Percentiles rank a stretch among this genome's conserved stretches.
Evolutionary conservation across 2,113 vertebrate species (phyloP).

Genomic region (Cavia porcellus): DNA sequence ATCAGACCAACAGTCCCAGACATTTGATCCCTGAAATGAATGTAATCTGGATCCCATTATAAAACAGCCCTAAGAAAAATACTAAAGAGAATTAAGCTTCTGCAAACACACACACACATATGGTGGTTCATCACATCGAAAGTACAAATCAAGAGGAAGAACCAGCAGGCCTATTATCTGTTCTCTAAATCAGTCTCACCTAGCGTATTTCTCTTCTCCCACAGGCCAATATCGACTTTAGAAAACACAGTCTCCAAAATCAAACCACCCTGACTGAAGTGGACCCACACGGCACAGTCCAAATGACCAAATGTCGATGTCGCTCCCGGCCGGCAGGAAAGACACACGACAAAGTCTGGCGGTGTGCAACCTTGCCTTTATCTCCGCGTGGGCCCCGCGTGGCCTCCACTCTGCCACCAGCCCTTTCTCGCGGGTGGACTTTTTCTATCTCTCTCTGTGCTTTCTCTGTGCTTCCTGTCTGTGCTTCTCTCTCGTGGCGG

Average conservation of each 20-base stretch:
- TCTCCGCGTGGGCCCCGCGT: too few relatives aligned
- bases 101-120: not conserved
- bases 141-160: slow-evolving; percentile 29
- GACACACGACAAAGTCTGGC: too few relatives aligned
- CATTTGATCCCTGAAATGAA: not conserved
- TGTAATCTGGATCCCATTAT: not conserved
- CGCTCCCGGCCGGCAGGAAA: too few relatives aligned
- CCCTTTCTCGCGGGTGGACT: too few relatives aligned
- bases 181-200: not conserved
- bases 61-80: not conserved
- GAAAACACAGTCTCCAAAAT: slow-evolving; percentile 45
- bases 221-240: not conserved
- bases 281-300: not conserved
- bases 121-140: not conserved
- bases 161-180: not conserved
- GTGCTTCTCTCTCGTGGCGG: too few relatives aligned
- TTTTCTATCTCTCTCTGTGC: too few relatives aligned
- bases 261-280: not conserved
- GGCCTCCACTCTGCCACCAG: too few relatives aligned
- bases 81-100: not conserved
- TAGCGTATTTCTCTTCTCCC: slow-evolving; percentile 12
- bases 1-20: not conserved
- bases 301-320: slow-evolving; percentile 5
- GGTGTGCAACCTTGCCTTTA: too few relatives aligned
- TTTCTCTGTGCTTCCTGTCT: too few relatives aligned